phyloP scores from a whole-genome alignment of 2,888 invertebrate genomes.

The Liopterus haemorrhoidalis region DNA sequence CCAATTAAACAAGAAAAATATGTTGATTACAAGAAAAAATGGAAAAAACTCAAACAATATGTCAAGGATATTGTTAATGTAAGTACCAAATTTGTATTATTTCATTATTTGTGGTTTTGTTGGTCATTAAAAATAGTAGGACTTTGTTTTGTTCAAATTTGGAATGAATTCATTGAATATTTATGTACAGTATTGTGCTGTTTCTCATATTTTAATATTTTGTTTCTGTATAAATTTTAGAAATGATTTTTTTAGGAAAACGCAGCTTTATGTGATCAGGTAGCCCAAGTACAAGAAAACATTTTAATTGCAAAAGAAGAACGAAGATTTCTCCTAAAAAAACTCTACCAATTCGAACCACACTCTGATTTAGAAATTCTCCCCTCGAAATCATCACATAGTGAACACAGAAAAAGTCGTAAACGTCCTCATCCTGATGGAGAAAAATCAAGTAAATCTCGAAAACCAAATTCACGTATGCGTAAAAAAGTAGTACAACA shows the following conservation, averaged over 20 bases:
- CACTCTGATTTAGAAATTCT: slow-evolving; percentile 43
- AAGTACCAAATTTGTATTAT: slow-evolving; percentile 41
- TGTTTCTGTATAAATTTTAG: slow-evolving; percentile 2
- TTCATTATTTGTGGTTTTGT: neutral
- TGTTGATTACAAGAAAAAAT: slow-evolving; percentile 54
- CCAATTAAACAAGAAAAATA: slow-evolving; percentile 7
- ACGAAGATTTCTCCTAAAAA: slow-evolving; percentile 70
- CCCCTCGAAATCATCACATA: slow-evolving; percentile 15
- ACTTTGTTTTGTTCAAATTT: neutral
- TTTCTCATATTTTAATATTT: slow-evolving; percentile 3
- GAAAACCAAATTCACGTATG: slow-evolving; percentile 37
- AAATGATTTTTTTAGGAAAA: slow-evolving; percentile 66
- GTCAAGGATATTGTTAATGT: slow-evolving; percentile 63
- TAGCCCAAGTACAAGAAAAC: slow-evolving; percentile 76
- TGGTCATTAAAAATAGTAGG: slow-evolving; percentile 1
- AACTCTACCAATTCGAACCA: slow-evolving; percentile 63
- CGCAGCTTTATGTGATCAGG: slow-evolving; percentile 82
- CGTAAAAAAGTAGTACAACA: slow-evolving; percentile 52
- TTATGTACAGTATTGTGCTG: neutral
- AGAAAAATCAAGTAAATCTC: slow-evolving; percentile 28
- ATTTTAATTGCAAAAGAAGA: slow-evolving; percentile 76
- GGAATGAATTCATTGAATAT: neutral
- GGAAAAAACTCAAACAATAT: slow-evolving; percentile 55
- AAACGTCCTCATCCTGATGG: slow-evolving; percentile 12
- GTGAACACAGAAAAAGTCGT: slow-evolving; percentile 19